Percentiles rank a stretch among this genome's conserved stretches.
Evolutionary conservation across 2,888 invertebrate species (phyloP).

Genomic region (Arrhopalites spinosus): DNA sequence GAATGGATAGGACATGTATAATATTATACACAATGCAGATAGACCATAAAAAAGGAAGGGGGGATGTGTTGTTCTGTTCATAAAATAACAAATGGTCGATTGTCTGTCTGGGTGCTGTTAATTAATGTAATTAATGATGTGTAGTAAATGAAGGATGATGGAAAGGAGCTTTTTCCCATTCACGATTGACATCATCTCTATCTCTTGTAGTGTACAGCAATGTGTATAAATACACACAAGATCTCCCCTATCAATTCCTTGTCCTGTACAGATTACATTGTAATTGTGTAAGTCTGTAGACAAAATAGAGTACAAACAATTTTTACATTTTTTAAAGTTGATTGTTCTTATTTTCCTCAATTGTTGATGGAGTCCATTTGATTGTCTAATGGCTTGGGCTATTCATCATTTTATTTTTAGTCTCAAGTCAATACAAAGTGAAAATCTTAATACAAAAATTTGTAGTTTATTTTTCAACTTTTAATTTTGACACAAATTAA

Average conservation of each 20-base stretch:
- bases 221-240: neutral
- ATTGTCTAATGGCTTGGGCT: too few relatives aligned
- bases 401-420: too few relatives aligned
- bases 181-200: neutral
- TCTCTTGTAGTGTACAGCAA: neutral
- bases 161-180: neutral
- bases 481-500: too few relatives aligned
- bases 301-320: neutral
- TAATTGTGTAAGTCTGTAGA: neutral
- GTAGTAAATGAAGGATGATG: conserved; percentile 30
- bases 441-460: too few relatives aligned
- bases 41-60: neutral
- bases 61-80: neutral
- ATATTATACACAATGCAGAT: neutral
- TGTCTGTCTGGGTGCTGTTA: conserved; percentile 40
- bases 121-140: conserved; percentile 43
- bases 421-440: too few relatives aligned
- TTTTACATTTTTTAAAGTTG: too few relatives aligned
- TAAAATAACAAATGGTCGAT: conserved; percentile 36
- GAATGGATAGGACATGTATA: neutral
- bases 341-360: too few relatives aligned
- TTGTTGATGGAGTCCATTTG: too few relatives aligned
- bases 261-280: neutral
- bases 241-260: too few relatives aligned
- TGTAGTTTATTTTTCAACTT: too few relatives aligned